phyloP scores from a whole-genome alignment of 1,140 invertebrate species.

The Protaetia brevitarsis region DNA sequence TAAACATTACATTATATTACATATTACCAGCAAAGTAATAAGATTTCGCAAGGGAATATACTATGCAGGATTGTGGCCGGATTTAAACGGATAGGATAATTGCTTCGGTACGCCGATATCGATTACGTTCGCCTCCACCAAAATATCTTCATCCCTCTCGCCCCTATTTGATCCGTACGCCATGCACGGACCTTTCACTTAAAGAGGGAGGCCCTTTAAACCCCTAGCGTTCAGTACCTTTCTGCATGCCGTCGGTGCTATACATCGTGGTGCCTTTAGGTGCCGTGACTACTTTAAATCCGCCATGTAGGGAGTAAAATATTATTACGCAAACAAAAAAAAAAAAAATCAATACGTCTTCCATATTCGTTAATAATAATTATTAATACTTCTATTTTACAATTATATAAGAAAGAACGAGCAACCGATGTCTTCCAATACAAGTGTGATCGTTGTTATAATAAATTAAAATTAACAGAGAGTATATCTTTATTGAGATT shows the following conservation, averaged over 20 bases:
- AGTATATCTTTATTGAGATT: not conserved
- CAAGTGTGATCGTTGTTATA: slow-evolving; percentile 6
- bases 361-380: slow-evolving; percentile 8
- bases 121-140: slow-evolving; percentile 22
- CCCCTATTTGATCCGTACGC: not conserved
- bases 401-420: no score
- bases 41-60: no score
- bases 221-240: not conserved
- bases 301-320: slow-evolving; percentile 19
- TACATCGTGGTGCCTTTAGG: not conserved
- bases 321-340: slow-evolving; percentile 22
- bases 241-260: not conserved
- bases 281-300: not conserved
- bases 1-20: no score
- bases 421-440: slow-evolving; percentile 25
- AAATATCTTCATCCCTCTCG: slow-evolving; percentile 2
- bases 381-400: slow-evolving; percentile 15
- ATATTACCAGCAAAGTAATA: no score
- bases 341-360: slow-evolving; percentile 26
- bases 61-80: no score
- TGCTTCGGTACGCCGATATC: slow-evolving; percentile 11
- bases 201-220: not conserved
- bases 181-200: slow-evolving; percentile 6
- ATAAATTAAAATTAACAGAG: no score
- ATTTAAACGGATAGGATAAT: not conserved